These are phyloP conservation scores for Catostomus latipinnis DNA, from an alignment of 2,797 vertebrate species.

Conservation along the genomic window DNA sequence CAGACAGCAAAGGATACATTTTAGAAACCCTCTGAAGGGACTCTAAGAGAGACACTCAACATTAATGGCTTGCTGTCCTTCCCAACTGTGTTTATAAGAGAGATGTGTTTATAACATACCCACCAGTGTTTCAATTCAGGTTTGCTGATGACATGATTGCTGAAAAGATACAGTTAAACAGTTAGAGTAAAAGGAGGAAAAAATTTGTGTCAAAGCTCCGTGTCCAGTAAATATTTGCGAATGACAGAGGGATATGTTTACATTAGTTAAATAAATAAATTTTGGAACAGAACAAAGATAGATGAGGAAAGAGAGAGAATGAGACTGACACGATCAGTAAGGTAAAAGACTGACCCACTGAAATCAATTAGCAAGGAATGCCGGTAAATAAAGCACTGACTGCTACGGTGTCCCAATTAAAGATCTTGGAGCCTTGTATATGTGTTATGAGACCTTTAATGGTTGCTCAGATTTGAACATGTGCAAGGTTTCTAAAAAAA, in stretches of 20 bases:
- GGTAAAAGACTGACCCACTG: slow-evolving; percentile 12
- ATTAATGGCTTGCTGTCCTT: slow-evolving; percentile 60
- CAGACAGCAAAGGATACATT: slow-evolving; percentile 26
- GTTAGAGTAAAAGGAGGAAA: slow-evolving; percentile 11
- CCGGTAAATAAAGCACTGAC: neutral
- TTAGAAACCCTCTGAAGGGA: neutral
- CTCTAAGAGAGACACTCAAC: slow-evolving; percentile 54
- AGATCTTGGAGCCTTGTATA: too few relatives aligned
- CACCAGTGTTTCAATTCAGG: neutral
- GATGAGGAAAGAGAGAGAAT: slow-evolving; percentile 4
- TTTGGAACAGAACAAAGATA: slow-evolving; percentile 6
- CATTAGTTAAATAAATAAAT: slow-evolving; percentile 39
- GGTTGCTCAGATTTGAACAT: too few relatives aligned
- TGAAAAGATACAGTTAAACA: slow-evolving; percentile 7
- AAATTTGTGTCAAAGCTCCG: neutral
- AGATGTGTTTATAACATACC: neutral
- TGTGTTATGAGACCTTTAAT: too few relatives aligned
- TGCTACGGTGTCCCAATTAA: too few relatives aligned
- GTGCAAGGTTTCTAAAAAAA: too few relatives aligned
- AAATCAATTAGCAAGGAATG: too few relatives aligned
- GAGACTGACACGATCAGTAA: slow-evolving; percentile 19
- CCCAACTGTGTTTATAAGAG: slow-evolving; percentile 49
- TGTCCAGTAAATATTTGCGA: slow-evolving; percentile 40
- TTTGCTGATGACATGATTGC: neutral
- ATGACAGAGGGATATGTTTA: slow-evolving; percentile 3